A percentile compares a stretch with the other conserved stretches of the same genome.
Conservation (phyloP, 2,888 invertebrate genomes). For the Campoplex nolae region DNA sequence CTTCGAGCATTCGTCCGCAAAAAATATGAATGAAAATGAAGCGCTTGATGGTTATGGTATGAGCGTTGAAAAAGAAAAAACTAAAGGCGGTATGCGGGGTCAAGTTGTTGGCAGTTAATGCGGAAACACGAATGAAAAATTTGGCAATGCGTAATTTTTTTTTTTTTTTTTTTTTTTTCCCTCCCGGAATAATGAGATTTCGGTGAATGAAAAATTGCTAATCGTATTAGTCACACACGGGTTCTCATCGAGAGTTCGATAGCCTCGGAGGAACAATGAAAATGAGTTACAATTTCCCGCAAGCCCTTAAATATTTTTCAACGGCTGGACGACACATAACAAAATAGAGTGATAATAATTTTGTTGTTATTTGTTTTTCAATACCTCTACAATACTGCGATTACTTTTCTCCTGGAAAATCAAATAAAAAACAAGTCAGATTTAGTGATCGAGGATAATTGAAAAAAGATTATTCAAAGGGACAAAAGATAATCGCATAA, state of each 20-base stretch:
- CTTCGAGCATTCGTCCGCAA: slow-evolving; percentile 34
- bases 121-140: slow-evolving; percentile 18
- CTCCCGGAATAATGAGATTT: background rate
- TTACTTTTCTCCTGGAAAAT: slow-evolving; percentile 81
- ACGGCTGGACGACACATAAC: slow-evolving; percentile 72
- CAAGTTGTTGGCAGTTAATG: slow-evolving; percentile 38
- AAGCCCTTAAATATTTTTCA: slow-evolving; percentile 53
- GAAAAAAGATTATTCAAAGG: slow-evolving; percentile 8
- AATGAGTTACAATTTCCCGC: slow-evolving; percentile 49
- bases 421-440: slow-evolving; percentile 70
- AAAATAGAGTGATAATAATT: slow-evolving; percentile 68
- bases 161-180: background rate
- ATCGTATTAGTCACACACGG: slow-evolving; percentile 49
- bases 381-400: slow-evolving; percentile 81
- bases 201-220: background rate
- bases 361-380: slow-evolving; percentile 66
- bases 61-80: slow-evolving; percentile 11
- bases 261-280: slow-evolving; percentile 20
- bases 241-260: slow-evolving; percentile 29
- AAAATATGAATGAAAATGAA: slow-evolving; percentile 30
- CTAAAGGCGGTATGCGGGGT: slow-evolving; percentile 33
- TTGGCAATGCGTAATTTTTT: background rate
- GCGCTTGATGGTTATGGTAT: slow-evolving; percentile 10
- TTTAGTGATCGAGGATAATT: slow-evolving; percentile 55
- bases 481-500: slow-evolving; percentile 34